Conservation (phyloP, 2,113 vertebrate species). For the Cephalopterus ornatus region DNA sequence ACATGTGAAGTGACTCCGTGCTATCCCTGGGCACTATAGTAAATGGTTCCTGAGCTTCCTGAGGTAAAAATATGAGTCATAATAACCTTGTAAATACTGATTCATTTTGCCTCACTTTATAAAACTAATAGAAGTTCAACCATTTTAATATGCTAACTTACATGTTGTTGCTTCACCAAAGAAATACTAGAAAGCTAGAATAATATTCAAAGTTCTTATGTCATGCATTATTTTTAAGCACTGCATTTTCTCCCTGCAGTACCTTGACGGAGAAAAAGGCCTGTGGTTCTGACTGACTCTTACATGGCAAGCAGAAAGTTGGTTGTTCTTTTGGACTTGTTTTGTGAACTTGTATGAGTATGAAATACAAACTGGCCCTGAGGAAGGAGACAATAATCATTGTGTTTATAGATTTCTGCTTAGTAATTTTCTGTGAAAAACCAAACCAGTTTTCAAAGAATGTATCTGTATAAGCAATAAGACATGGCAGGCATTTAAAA, state of each 20-base stretch:
- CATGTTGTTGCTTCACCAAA: neutral
- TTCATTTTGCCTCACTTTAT: neutral
- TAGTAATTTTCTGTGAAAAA: neutral
- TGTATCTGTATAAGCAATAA: neutral
- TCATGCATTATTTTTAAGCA: neutral
- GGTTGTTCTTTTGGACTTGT: neutral
- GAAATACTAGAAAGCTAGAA: neutral
- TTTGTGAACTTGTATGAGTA: neutral
- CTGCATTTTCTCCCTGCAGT: fast-evolving
- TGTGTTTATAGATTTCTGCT: neutral
- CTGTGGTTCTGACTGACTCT: neutral
- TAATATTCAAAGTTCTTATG: neutral
- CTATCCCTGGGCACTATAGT: neutral
- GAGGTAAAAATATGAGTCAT: neutral
- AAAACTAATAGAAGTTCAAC: neutral
- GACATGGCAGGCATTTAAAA: neutral
- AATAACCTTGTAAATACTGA: neutral
- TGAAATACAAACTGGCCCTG: neutral
- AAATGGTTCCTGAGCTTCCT: neutral
- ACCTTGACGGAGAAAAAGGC: neutral
- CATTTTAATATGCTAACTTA: neutral
- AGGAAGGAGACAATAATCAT: neutral
- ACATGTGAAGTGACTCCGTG: neutral
- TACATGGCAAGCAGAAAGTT: neutral
- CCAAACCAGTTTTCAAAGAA: neutral